phyloP scores from a whole-genome alignment of 2,888 invertebrate genomes.

The Tinea semifulvella region DNA sequence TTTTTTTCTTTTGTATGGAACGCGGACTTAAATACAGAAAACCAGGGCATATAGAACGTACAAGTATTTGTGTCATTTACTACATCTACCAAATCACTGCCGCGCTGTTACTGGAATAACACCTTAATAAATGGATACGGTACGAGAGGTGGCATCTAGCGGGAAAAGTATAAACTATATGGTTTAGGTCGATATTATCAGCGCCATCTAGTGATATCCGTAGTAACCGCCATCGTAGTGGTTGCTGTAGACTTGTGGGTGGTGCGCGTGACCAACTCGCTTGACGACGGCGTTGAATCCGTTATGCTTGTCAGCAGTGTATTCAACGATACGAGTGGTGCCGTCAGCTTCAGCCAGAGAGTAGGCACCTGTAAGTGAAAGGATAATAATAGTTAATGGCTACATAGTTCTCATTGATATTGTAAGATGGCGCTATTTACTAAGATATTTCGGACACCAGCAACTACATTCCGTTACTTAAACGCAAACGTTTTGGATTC shows the following conservation, averaged over 20 bases:
- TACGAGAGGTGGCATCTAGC: conserved; percentile 35
- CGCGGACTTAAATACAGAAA: too few relatives aligned
- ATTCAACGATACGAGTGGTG: conserved; percentile 59
- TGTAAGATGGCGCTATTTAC: conserved; percentile 9
- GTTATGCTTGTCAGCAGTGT: conserved; percentile 58
- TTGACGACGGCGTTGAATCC: conserved; percentile 63
- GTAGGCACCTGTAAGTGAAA: conserved; percentile 44
- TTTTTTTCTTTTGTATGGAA: too few relatives aligned
- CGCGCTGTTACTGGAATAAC: too few relatives aligned
- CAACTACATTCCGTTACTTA: too few relatives aligned
- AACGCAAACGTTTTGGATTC: too few relatives aligned
- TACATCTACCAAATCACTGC: too few relatives aligned
- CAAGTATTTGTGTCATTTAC: too few relatives aligned
- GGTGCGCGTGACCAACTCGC: conserved; percentile 54
- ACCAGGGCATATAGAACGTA: too few relatives aligned
- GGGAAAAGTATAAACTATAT: conserved; percentile 21
- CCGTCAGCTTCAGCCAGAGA: conserved; percentile 60
- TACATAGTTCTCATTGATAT: not conserved
- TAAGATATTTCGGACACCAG: too few relatives aligned
- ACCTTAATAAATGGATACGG: too few relatives aligned
- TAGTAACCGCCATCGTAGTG: conserved; percentile 37
- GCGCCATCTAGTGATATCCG: conserved; percentile 51
- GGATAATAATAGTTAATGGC: not conserved
- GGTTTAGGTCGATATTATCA: conserved; percentile 14
- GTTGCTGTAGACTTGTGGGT: conserved; percentile 48